phyloP scores from a whole-genome alignment of 2,113 vertebrate species.

The Atherinomorus stipes region DNA sequence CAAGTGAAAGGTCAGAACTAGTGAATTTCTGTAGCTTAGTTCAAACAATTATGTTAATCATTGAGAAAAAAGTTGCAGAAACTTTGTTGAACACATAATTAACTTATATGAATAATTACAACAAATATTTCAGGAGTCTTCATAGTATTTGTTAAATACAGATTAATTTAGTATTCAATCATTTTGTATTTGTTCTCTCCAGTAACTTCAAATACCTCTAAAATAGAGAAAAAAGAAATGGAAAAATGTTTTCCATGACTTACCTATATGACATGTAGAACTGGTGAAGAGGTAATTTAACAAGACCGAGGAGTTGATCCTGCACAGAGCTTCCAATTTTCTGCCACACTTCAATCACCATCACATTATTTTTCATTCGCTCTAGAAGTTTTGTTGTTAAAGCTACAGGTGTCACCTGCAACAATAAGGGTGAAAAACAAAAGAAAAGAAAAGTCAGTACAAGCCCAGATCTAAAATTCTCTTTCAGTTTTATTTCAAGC shows the following conservation, averaged over 20 bases:
- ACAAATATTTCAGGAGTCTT: no score
- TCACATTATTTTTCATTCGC: slow-evolving; percentile 93
- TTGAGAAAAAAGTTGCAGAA: no score
- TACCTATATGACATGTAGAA: slow-evolving; percentile 98
- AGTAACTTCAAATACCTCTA: no score
- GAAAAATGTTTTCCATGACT: slow-evolving; percentile 10
- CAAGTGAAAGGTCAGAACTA: no score
- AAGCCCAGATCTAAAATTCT: not conserved
- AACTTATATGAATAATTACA: no score
- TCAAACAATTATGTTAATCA: no score
- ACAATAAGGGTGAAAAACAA: slow-evolving; percentile 4
- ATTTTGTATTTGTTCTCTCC: no score
- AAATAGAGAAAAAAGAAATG: not conserved
- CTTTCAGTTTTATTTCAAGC: not conserved
- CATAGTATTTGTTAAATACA: not conserved
- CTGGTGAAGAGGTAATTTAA: slow-evolving; percentile 95
- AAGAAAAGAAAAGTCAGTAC: not conserved
- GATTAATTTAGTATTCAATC: not conserved
- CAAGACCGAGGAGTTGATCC: slow-evolving; percentile 91
- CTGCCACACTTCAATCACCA: slow-evolving; percentile 96
- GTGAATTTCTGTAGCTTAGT: no score
- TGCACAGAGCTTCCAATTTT: slow-evolving; percentile 81
- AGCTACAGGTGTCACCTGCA: slow-evolving; percentile 90
- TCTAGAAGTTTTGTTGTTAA: slow-evolving; percentile 87
- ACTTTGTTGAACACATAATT: no score